A percentile compares a stretch with the other conserved stretches of the same genome.
These are phyloP conservation scores for Agrypnus murinus DNA, from an alignment of 2,888 invertebrate species.

Conservation along the genomic window DNA sequence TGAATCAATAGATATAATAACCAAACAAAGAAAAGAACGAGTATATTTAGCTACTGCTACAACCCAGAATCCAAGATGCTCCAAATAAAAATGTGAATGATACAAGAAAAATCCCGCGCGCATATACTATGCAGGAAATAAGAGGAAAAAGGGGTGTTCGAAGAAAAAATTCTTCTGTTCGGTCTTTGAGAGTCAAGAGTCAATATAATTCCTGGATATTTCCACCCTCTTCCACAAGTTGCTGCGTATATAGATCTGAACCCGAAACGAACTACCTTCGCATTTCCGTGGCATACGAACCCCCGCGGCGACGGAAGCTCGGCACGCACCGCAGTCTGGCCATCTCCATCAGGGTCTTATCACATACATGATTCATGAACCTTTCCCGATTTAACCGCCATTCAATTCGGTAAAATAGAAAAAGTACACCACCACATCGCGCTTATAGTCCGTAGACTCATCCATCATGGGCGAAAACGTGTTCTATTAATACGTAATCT, in stretches of 20 bases:
- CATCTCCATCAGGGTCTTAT: conserved; percentile 52
- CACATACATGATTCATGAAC: conserved; percentile 56
- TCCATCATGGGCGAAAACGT: conserved; percentile 32
- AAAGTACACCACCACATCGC: conserved; percentile 45
- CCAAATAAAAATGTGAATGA: conserved; percentile 10
- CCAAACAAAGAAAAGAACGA: neutral
- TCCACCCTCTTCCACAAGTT: conserved; percentile 51
- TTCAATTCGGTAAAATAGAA: conserved; percentile 53
- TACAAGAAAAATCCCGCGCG: conserved; percentile 11
- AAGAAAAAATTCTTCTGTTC: conserved; percentile 15
- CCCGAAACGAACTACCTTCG: conserved; percentile 42
- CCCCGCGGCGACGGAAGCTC: conserved; percentile 49
- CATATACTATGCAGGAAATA: conserved; percentile 34
- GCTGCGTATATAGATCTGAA: conserved; percentile 48
- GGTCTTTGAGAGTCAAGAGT: conserved; percentile 35
- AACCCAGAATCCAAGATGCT: conserved; percentile 2
- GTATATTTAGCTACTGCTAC: neutral
- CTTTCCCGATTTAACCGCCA: conserved; percentile 54
- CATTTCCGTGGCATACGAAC: conserved; percentile 44
- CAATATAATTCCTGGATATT: conserved; percentile 45
- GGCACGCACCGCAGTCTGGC: conserved; percentile 51
- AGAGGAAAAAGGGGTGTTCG: conserved; percentile 31
- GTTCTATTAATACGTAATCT: conserved; percentile 21
- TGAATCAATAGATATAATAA: too few species aligned
- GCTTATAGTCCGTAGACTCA: conserved; percentile 22